These are phyloP conservation scores for Chaenogobius annularis DNA, from an alignment of 2,113 vertebrate species.

Conservation along the genomic window DNA sequence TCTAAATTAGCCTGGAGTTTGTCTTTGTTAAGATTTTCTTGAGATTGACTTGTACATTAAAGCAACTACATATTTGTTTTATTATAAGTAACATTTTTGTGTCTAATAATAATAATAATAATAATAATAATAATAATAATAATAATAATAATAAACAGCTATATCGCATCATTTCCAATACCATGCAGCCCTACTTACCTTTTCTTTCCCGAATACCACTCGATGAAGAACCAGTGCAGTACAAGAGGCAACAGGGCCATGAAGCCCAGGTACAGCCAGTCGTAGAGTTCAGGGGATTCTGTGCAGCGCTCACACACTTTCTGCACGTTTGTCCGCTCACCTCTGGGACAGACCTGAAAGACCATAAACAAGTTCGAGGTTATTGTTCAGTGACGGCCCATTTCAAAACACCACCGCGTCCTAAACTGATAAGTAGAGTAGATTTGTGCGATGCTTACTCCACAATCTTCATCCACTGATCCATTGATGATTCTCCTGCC, in stretches of 20 bases:
- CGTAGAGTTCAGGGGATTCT: slow-evolving; percentile 88
- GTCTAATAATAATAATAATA: too few species aligned
- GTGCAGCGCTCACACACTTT: slow-evolving; percentile 88
- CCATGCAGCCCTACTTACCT: too few species aligned
- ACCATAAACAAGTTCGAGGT: neutral
- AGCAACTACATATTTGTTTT: too few species aligned
- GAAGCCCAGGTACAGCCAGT: slow-evolving; percentile 97
- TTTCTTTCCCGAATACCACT: slow-evolving; percentile 98
- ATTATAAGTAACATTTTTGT: too few species aligned
- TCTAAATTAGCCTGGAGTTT: too few species aligned
- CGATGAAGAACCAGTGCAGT: slow-evolving; percentile 98
- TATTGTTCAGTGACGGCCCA: neutral
- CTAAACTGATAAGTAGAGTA: neutral
- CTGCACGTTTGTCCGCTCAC: slow-evolving; percentile 82
- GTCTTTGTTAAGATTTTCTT: too few species aligned
- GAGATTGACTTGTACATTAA: too few species aligned
- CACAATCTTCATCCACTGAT: slow-evolving; percentile 82
- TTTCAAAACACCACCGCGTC: neutral
- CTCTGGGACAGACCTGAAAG: slow-evolving; percentile 89
- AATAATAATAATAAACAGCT: too few species aligned
- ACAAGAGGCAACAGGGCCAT: slow-evolving; percentile 97
- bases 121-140: too few species aligned
- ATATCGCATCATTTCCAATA: too few species aligned
- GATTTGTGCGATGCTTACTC: slow-evolving; percentile 78
- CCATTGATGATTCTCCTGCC: slow-evolving; percentile 80